Evolutionary conservation across 2,888 invertebrate species (phyloP).

Genomic region (Ischnus inquisitorius): DNA sequence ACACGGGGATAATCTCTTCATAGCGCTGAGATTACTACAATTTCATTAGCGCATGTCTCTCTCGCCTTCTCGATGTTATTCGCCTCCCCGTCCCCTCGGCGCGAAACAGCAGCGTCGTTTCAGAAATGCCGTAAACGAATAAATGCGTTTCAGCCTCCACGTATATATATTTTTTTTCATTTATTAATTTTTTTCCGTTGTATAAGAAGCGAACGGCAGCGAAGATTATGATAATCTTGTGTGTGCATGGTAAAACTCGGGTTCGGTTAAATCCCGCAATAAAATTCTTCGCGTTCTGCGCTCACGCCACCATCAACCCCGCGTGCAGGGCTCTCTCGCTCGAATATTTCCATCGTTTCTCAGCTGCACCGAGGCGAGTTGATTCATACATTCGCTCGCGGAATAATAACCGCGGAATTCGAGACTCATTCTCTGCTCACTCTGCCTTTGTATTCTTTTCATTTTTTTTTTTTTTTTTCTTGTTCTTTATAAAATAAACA

Average conservation of each 20-base stretch:
- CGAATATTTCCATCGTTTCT: slow-evolving; percentile 5
- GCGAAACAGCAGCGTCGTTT: background rate
- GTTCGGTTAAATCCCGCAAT: slow-evolving; percentile 50
- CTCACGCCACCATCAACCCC: background rate
- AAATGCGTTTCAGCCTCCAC: slow-evolving; percentile 16
- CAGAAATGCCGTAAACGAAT: slow-evolving; percentile 49
- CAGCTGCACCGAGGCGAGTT: background rate
- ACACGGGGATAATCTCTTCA: slow-evolving; percentile 59
- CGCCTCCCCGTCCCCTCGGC: background rate
- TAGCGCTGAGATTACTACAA: slow-evolving; percentile 62
- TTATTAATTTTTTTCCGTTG: background rate
- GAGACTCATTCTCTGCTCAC: slow-evolving; percentile 25
- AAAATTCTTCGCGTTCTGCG: slow-evolving; percentile 35
- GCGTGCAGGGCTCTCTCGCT: background rate
- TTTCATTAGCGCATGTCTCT: slow-evolving; percentile 58
- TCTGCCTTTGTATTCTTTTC: background rate
- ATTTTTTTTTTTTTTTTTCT: slow-evolving; percentile 1
- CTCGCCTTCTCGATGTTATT: slow-evolving; percentile 1
- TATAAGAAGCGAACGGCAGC: background rate
- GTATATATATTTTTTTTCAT: background rate
- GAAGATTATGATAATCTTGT: slow-evolving; percentile 48
- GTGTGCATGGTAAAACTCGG: background rate
- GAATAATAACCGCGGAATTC: slow-evolving; percentile 38
- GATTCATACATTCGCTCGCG: background rate
- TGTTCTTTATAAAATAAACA: slow-evolving; percentile 45